Percentiles rank a stretch among this genome's conserved stretches.
Evolutionary conservation across 2,888 invertebrate species (phyloP).

Genomic region (Seira musarum): DNA sequence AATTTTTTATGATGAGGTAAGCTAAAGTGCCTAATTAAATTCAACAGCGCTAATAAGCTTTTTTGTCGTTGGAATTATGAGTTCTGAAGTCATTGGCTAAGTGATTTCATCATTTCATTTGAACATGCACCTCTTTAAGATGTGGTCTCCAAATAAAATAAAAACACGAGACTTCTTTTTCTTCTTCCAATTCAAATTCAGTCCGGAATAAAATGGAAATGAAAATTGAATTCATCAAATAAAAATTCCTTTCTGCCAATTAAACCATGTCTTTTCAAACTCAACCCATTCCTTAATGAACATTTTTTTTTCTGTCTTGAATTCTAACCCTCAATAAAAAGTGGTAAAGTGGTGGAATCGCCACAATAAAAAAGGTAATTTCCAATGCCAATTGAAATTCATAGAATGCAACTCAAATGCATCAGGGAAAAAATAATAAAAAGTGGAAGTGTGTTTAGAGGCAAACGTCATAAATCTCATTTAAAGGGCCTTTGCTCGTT

Average conservation of each 20-base stretch:
- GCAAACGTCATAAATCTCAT: slow-evolving; percentile 57
- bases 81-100: too few relatives aligned
- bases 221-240: slow-evolving; percentile 43
- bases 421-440: slow-evolving; percentile 27
- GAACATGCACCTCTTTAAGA: too few relatives aligned
- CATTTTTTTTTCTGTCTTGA: not conserved
- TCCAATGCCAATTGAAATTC: slow-evolving; percentile 36
- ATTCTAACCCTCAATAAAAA: not conserved
- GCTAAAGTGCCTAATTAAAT: too few relatives aligned
- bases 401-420: not conserved
- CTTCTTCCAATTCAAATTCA: too few relatives aligned
- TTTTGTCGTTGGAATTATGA: too few relatives aligned
- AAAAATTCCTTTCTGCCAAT: slow-evolving; percentile 50
- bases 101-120: too few relatives aligned
- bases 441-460: slow-evolving; percentile 30
- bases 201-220: too few relatives aligned
- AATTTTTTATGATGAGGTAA: too few relatives aligned
- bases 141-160: too few relatives aligned
- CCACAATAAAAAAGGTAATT: slow-evolving; percentile 43
- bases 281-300: slow-evolving; percentile 11
- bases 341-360: slow-evolving; percentile 29
- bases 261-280: slow-evolving; percentile 41
- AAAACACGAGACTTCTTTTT: too few relatives aligned
- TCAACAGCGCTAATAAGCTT: slow-evolving; percentile 23
- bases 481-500: slow-evolving; percentile 33